Percentiles rank a stretch among this genome's conserved stretches.
These are phyloP conservation scores for Steinernema khuongi DNA, from an alignment of 1,140 invertebrate species.

Conservation along the genomic window DNA sequence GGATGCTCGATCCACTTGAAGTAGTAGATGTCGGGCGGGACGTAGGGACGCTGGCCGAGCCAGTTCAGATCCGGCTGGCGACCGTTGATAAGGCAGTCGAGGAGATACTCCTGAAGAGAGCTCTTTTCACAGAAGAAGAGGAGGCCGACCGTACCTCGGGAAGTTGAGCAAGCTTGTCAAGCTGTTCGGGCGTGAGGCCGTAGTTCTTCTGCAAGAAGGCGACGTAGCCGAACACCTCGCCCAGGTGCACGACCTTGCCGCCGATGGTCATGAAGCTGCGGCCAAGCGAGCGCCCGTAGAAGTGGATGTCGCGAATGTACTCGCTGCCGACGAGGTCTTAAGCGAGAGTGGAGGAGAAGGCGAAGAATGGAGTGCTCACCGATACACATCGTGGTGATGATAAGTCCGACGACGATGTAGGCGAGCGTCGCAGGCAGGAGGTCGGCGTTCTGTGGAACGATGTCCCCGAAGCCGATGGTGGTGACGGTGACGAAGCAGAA, in stretches of 20 bases:
- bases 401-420: conserved; percentile 57
- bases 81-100: conserved; percentile 56
- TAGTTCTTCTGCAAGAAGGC: conserved; percentile 59
- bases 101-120: conserved; percentile 50
- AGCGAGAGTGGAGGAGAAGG: conserved; percentile 26
- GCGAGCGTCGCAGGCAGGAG: conserved; percentile 53
- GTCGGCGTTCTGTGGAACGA: conserved; percentile 56
- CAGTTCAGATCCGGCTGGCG: conserved; percentile 59
- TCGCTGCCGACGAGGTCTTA: conserved; percentile 56
- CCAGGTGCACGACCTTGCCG: conserved; percentile 58
- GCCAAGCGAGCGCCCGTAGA: conserved; percentile 55
- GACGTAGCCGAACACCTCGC: conserved; percentile 57
- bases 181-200: conserved; percentile 56
- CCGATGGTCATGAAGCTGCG: conserved; percentile 56
- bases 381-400: conserved; percentile 59
- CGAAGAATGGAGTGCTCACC: conserved; percentile 37
- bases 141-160: conserved; percentile 41
- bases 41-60: conserved; percentile 55
- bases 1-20: conserved; percentile 59
- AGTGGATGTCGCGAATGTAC: conserved; percentile 58
- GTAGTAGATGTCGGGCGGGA: conserved; percentile 58
- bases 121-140: neutral
- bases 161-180: conserved; percentile 55
- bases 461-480: conserved; percentile 58
- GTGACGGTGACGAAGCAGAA: conserved; percentile 59